Base-by-base conservation (phyloP, 2,797 vertebrate species). In the Acanthurus leucopareius region DNA sequence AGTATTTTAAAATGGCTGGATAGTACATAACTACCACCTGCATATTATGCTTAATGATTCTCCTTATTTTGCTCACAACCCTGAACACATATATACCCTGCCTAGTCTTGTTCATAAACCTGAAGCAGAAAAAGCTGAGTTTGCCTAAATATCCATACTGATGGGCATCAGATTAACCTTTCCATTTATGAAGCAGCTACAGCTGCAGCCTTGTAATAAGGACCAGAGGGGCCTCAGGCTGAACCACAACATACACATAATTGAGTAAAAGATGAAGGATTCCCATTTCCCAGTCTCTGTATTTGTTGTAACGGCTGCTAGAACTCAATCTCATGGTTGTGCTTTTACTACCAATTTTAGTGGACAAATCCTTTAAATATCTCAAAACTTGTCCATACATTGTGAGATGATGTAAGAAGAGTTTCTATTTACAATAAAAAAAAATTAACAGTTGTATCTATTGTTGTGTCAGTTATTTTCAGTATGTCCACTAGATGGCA, bases 401-500 rank as follows among this genome's bases (percentile, higher is more conserved):
- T 42, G 17, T 19, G 14, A 48, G 40, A 49, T 54, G 45, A 22
- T 28, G 3, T 53, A 10, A 28, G 22, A 8, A 35, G 0, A 38
- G 6, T 44, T 57, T 64, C 4, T 19, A 8, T 73, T 42, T 42
- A 42, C 40, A 42, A 52, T 0, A 20, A 49, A 10, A 5, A 20
- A 40, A 5, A 49, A 22, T n/a, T 10, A 13, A 3, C 5, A 5
- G 1, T 47, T 10, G 61, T 62, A 1, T 45, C 1, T 7, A 15
- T 57, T 64, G 28, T 53, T 4, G 2, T 4, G 5, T 25, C 7
- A 1, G 2, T 10, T n/a, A 22, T 7, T 68, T 20, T 3, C 6
- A 25, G 9, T 42, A 15, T 28, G n/a, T 62, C 91, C 94, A 90
- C 93, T 83, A 91, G 93, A 85, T 90, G 93, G 82, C 82, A 52